Evolutionary conservation across 2,113 vertebrate genomes (phyloP).

Genomic region (Isichthys henryi): DNA sequence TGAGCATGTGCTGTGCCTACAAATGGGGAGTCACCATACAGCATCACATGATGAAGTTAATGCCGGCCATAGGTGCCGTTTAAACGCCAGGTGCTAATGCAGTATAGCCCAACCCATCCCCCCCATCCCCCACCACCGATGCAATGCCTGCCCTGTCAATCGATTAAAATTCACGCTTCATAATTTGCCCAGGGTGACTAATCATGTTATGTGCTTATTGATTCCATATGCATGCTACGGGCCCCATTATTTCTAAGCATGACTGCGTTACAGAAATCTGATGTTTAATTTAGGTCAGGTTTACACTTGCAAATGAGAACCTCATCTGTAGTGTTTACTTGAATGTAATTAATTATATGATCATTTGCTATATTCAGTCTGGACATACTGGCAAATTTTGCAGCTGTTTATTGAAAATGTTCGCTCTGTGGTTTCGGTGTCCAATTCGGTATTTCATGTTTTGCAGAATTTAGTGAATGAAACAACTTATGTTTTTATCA

Average conservation of each 20-base stretch:
- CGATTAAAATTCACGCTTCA: background rate
- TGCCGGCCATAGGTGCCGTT: background rate
- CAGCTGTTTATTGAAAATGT: background rate
- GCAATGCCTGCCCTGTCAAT: background rate
- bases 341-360: constrained; percentile 6
- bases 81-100: background rate
- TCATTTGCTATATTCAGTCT: background rate
- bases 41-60: too few relatives aligned
- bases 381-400: background rate
- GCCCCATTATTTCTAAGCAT: background rate
- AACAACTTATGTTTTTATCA: background rate
- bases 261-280: background rate
- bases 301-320: constrained; percentile 1
- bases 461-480: background rate
- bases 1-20: background rate
- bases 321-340: background rate
- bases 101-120: background rate
- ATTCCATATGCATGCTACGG: background rate
- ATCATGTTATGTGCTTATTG: background rate
- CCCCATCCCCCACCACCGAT: too few relatives aligned
- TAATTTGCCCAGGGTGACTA: background rate
- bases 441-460: background rate
- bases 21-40: background rate
- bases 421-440: background rate
- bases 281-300: constrained; percentile 7